phyloP scores from a whole-genome alignment of 2,888 invertebrate species.

The Zhuqinia jingwanae region DNA sequence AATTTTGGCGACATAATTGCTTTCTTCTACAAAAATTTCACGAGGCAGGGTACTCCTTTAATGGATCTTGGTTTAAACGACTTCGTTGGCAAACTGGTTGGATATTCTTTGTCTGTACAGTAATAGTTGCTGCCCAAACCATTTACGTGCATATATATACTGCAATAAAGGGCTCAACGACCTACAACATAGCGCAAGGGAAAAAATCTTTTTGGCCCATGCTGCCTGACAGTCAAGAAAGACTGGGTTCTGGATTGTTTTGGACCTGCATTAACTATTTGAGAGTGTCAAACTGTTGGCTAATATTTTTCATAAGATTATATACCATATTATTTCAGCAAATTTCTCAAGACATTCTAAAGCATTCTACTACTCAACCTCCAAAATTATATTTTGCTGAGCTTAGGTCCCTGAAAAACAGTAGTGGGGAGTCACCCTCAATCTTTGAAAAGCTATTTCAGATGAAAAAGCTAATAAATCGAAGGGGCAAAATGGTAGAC shows the following conservation, averaged over 20 bases:
- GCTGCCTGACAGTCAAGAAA: constrained; percentile 33
- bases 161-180: background rate
- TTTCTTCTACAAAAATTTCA: constrained; percentile 45
- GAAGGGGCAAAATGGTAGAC: background rate
- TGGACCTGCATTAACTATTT: constrained; percentile 43
- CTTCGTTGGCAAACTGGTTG: background rate
- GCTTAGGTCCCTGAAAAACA: background rate
- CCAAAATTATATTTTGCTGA: constrained; percentile 34
- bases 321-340: constrained; percentile 39
- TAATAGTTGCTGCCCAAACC: background rate
- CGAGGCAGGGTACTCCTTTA: constrained; percentile 29
- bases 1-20: constrained; percentile 41
- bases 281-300: constrained; percentile 19
- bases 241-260: constrained; percentile 41
- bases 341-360: constrained; percentile 1
- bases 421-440: background rate
- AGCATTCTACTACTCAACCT: background rate
- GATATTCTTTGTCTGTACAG: constrained; percentile 10
- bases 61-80: background rate
- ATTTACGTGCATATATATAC: constrained; percentile 23
- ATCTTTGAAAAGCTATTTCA: background rate
- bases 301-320: constrained; percentile 42
- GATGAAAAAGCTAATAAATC: background rate
- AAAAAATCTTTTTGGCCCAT: constrained; percentile 14
- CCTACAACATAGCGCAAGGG: background rate